Conservation (phyloP, 2,113 vertebrate species). For the Apus apus region DNA sequence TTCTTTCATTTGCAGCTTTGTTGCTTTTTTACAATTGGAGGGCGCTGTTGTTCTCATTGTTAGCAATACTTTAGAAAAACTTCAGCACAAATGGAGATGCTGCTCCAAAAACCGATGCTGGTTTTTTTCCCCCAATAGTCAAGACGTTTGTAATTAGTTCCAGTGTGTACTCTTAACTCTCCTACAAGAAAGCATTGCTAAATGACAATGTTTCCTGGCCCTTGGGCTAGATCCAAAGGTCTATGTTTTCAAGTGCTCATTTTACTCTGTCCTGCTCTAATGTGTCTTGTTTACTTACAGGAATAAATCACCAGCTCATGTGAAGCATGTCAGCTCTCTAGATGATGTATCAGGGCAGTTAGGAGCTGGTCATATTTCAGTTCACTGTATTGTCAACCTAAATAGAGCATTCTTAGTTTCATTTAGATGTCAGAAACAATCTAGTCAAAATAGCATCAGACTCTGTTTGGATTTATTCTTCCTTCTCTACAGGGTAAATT, state of each 20-base stretch:
- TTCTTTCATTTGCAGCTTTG: not conserved
- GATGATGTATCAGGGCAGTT: not conserved
- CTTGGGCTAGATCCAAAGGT: not conserved
- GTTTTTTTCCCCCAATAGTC: rapidly evolving
- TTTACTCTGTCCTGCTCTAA: not conserved
- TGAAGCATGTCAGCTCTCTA: slow-evolving; percentile 1
- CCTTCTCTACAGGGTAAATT: not conserved
- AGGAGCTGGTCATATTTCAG: slow-evolving; percentile 22
- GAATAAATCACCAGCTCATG: slow-evolving; percentile 37
- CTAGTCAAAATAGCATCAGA: not conserved
- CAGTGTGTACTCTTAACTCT: not conserved
- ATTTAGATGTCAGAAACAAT: slow-evolving; percentile 1
- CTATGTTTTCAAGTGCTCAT: slow-evolving; percentile 5
- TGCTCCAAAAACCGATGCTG: not conserved
- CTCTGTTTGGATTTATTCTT: not conserved
- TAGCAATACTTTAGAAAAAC: not conserved
- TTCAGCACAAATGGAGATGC: not conserved
- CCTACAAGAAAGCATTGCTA: not conserved
- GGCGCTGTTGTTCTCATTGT: not conserved
- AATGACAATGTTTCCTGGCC: not conserved
- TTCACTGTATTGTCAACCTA: not conserved
- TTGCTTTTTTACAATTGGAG: not conserved
- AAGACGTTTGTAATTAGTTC: not conserved
- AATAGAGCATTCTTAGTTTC: not conserved
- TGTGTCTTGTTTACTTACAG: not conserved